Evolutionary conservation across 2,113 vertebrate species (phyloP).

Genomic region (Poicephalus meyeri): DNA sequence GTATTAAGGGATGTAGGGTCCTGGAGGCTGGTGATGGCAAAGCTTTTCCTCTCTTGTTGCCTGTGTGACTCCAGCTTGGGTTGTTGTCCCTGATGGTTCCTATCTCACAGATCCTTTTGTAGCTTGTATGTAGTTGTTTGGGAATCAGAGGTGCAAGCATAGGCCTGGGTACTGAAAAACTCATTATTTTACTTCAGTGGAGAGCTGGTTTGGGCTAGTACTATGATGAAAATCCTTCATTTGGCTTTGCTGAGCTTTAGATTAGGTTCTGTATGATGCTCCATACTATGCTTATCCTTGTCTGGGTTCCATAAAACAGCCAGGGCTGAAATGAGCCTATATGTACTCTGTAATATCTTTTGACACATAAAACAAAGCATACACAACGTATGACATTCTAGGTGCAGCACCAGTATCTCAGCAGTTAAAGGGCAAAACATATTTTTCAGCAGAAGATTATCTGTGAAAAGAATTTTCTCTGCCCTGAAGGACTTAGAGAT

Average conservation of each 20-base stretch:
- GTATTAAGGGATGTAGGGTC: neutral
- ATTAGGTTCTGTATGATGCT: neutral
- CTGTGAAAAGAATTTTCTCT: neutral
- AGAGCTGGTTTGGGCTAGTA: neutral
- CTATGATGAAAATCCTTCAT: neutral
- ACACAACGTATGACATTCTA: neutral
- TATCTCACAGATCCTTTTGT: accelerated
- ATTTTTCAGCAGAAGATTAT: neutral
- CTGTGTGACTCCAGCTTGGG: neutral
- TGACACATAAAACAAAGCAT: neutral
- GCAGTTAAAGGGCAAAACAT: neutral
- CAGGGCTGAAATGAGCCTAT: neutral
- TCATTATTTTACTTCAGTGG: neutral
- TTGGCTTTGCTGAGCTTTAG: neutral
- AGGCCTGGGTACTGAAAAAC: neutral
- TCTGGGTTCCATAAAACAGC: neutral
- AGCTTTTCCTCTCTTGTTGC: neutral
- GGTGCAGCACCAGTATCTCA: neutral
- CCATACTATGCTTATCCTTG: neutral
- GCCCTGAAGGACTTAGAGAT: neutral
- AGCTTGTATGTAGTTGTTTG: accelerated
- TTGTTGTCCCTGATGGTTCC: neutral
- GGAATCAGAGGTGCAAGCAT: neutral
- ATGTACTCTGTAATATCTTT: neutral
- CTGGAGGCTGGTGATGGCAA: neutral